A percentile compares a stretch with the other conserved stretches of the same genome.
Evolutionary conservation across 2,113 vertebrate genomes (phyloP).

Genomic region (Uria lomvia): DNA sequence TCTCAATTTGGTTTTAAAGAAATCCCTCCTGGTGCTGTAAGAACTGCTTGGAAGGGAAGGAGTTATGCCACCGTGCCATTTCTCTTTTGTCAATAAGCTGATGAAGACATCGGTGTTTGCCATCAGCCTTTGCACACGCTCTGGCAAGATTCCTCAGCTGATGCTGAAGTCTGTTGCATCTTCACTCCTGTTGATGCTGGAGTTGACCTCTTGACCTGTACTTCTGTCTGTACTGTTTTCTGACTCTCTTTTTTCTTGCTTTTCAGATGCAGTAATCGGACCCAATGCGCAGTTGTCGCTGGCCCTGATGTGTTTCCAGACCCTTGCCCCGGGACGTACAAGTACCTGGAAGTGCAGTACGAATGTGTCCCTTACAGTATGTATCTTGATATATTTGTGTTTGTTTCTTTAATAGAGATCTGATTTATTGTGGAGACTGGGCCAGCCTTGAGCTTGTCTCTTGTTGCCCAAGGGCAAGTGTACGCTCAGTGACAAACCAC

Average conservation of each 20-base stretch:
- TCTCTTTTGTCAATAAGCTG: background rate
- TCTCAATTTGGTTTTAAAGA: background rate
- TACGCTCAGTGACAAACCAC: background rate
- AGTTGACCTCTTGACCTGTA: background rate
- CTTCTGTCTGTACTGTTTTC: background rate
- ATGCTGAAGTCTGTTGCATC: background rate
- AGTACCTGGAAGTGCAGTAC: slow-evolving; percentile 96
- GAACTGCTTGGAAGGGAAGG: background rate
- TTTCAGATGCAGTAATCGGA: slow-evolving; percentile 94
- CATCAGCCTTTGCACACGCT: rapidly evolving
- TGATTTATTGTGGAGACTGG: background rate
- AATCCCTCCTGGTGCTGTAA: background rate
- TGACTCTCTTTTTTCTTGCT: background rate
- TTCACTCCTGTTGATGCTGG: background rate
- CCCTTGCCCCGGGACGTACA: slow-evolving; percentile 93
- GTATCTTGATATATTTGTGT: slow-evolving; percentile 68
- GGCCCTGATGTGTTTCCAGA: slow-evolving; percentile 95
- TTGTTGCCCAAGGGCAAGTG: background rate
- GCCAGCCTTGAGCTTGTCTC: background rate
- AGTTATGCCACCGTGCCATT: background rate
- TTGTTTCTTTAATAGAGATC: background rate
- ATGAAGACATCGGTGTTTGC: background rate
- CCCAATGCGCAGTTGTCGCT: slow-evolving; percentile 92
- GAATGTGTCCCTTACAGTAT: slow-evolving; percentile 97
- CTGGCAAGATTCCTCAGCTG: background rate